phyloP scores from a whole-genome alignment of 2,113 vertebrate species.

The cattle (Bos taurus) region DNA sequence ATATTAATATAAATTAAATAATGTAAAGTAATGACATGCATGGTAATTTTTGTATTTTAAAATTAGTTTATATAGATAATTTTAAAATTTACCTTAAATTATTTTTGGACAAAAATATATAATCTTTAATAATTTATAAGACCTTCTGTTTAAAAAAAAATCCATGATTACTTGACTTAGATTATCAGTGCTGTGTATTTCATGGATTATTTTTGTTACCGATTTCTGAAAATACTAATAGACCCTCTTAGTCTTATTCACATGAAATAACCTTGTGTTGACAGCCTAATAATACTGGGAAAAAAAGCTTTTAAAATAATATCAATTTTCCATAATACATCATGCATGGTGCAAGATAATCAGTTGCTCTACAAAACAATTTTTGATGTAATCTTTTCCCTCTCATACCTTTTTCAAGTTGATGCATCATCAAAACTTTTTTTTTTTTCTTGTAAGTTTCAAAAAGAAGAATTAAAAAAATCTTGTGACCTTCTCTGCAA shows the following conservation, averaged over 20 bases:
- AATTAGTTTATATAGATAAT: not conserved
- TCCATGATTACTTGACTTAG: not conserved
- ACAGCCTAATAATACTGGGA: constrained; percentile 55
- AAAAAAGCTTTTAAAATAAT: constrained; percentile 70
- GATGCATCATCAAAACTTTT: constrained; percentile 9
- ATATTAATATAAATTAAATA: not conserved
- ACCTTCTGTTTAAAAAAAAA: not conserved
- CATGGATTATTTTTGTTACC: not conserved
- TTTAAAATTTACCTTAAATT: not conserved
- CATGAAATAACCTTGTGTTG: constrained; percentile 60
- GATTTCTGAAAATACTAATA: constrained; percentile 48
- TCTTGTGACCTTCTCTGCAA: constrained; percentile 51
- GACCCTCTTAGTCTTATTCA: not conserved
- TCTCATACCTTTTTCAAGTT: constrained; percentile 49
- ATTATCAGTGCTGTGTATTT: constrained; percentile 6
- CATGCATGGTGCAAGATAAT: constrained; percentile 49
- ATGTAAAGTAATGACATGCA: not conserved
- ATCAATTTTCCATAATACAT: constrained; percentile 64
- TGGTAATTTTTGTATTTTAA: not conserved
- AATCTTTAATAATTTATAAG: not conserved
- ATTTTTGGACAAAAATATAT: not conserved
- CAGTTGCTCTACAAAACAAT: constrained; percentile 30
- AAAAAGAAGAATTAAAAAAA: constrained; percentile 27
- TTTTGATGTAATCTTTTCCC: constrained; percentile 45
- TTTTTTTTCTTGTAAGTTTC: constrained; percentile 50